Percentiles rank a stretch among this genome's conserved stretches.
phyloP scores from a whole-genome alignment of 1,140 invertebrate species.

The Cardiocondyla obscurior region DNA sequence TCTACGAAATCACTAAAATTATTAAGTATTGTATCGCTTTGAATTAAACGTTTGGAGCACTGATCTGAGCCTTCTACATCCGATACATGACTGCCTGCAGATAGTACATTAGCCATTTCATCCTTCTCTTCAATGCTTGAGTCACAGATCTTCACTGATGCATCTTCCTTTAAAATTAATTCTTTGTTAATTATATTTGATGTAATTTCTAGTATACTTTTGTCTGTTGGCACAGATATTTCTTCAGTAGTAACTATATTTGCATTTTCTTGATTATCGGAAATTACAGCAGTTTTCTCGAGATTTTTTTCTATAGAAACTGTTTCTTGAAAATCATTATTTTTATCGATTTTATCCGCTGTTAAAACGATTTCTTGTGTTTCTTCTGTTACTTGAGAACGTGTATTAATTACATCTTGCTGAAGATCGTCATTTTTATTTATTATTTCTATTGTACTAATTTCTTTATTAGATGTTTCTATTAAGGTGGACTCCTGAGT shows the following conservation, averaged over 20 bases:
- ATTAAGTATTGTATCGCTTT: not conserved
- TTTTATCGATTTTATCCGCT: slow-evolving; percentile 7
- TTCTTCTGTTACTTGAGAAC: not conserved
- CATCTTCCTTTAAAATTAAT: slow-evolving; percentile 13
- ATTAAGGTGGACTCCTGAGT: not conserved
- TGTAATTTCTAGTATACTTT: not conserved
- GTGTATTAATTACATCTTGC: not conserved
- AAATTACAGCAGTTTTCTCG: not conserved
- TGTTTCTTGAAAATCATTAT: not conserved
- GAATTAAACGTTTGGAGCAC: slow-evolving; percentile 1
- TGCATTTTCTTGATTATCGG: slow-evolving; percentile 1
- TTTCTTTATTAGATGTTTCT: slow-evolving; percentile 6
- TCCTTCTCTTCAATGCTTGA: not conserved
- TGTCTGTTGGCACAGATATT: not conserved
- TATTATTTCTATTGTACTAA: not conserved
- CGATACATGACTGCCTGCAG: not conserved
- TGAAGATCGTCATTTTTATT: not conserved
- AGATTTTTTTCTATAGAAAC: not conserved
- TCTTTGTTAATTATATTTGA: slow-evolving; percentile 10
- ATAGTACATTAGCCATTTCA: not conserved
- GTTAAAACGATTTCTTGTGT: not conserved
- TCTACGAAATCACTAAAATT: not conserved
- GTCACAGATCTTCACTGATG: not conserved
- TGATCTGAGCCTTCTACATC: not conserved
- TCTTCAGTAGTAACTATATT: not conserved